Conservation (phyloP, 2,113 vertebrate genomes). For the Psettodes erumei region DNA sequence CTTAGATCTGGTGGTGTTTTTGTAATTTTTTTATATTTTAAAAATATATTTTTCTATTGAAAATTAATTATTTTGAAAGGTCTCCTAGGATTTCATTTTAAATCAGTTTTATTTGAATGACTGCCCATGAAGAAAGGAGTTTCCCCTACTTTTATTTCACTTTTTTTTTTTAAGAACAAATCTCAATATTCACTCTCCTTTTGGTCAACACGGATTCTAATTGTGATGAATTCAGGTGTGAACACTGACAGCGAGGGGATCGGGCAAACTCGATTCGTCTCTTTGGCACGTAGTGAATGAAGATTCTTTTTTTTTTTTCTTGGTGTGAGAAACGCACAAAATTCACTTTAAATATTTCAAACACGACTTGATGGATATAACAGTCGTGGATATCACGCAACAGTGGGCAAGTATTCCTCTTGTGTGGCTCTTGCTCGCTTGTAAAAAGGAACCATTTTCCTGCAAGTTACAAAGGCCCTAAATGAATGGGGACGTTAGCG, state of each 20-base stretch:
- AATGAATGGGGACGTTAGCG: slow-evolving; percentile 79
- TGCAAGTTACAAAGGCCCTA: slow-evolving; percentile 73
- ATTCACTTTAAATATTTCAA: slow-evolving; percentile 34
- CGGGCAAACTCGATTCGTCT: neutral
- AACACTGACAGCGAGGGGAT: neutral
- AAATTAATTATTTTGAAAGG: neutral
- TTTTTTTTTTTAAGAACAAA: neutral
- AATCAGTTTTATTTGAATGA: neutral
- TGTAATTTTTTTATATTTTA: neutral
- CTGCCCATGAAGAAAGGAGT: neutral
- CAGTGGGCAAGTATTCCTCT: slow-evolving; percentile 73
- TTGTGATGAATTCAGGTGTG: slow-evolving; percentile 3
- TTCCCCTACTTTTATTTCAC: neutral
- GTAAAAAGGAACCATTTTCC: slow-evolving; percentile 76
- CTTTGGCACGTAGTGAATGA: slow-evolving; percentile 12
- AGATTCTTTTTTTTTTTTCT: neutral
- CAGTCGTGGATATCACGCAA: slow-evolving; percentile 71
- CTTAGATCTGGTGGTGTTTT: neutral
- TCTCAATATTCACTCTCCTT: too few species aligned
- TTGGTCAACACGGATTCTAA: neutral
- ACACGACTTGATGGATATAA: slow-evolving; percentile 30
- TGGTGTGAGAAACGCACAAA: slow-evolving; percentile 41
- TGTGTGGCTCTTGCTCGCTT: slow-evolving; percentile 76
- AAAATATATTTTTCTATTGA: too few species aligned
- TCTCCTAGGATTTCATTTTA: neutral